A percentile compares a stretch with the other conserved stretches of the same genome.
Evolutionary conservation across 2,113 vertebrate genomes (phyloP).

Genomic region (Neomonachus schauinslandi): DNA sequence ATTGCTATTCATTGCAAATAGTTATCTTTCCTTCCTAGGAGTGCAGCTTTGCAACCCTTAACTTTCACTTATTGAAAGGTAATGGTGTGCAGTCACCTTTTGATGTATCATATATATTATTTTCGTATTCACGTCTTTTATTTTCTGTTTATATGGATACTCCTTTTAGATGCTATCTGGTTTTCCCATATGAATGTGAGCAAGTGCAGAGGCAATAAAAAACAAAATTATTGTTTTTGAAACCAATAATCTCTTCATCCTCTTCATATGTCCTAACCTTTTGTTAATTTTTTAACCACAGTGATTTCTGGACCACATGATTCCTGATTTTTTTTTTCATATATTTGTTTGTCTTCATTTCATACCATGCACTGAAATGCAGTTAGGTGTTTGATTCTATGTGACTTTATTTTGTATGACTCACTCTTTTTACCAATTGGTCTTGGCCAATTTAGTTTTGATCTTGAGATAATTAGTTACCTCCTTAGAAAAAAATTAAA

Average conservation of each 20-base stretch:
- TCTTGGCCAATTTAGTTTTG: conserved; percentile 21
- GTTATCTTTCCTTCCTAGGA: not conserved
- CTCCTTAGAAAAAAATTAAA: not conserved
- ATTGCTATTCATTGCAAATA: not conserved
- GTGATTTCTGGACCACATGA: not conserved
- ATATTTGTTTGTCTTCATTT: not conserved
- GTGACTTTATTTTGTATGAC: not conserved
- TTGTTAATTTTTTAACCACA: conserved; percentile 1
- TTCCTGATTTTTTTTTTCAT: conserved; percentile 25
- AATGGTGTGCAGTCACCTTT: not conserved
- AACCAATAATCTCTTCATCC: not conserved
- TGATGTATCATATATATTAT: not conserved
- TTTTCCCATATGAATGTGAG: not conserved
- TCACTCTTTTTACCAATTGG: not conserved
- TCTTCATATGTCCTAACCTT: conserved; percentile 10
- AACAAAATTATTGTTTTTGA: not conserved
- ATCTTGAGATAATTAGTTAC: not conserved
- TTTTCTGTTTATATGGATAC: not conserved
- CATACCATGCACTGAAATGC: not conserved
- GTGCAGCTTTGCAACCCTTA: not conserved
- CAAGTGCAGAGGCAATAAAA: not conserved
- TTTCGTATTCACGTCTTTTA: not conserved
- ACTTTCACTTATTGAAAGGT: not conserved
- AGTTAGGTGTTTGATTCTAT: not conserved
- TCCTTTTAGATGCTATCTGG: not conserved